Percentiles rank a stretch among this genome's conserved stretches.
These are phyloP conservation scores for Erebia ligea DNA, from an alignment of 2,888 invertebrate species.

Conservation along the genomic window DNA sequence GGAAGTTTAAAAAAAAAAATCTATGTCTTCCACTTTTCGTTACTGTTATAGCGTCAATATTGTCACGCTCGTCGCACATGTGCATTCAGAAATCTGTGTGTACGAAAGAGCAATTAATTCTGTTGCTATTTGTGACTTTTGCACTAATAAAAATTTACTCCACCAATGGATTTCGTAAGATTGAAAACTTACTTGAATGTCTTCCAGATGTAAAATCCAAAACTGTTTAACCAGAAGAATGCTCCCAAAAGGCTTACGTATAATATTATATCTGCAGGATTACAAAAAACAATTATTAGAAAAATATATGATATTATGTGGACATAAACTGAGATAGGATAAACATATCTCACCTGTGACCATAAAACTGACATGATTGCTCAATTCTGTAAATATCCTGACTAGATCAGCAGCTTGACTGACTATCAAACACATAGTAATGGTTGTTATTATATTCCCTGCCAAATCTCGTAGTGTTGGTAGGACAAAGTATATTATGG, in stretches of 20 bases:
- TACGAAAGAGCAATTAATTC: too few relatives aligned
- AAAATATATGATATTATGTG: background rate
- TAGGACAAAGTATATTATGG: conserved; percentile 91
- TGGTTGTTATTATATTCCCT: conserved; percentile 93
- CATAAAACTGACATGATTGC: conserved; percentile 91
- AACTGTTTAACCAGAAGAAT: conserved; percentile 93
- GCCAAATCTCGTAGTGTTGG: conserved; percentile 92
- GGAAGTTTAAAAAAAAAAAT: background rate
- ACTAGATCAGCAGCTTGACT: conserved; percentile 91
- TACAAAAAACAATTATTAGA: conserved; percentile 22
- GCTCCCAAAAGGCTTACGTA: conserved; percentile 90
- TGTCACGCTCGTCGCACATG: too few relatives aligned
- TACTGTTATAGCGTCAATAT: too few relatives aligned
- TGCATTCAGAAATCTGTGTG: too few relatives aligned
- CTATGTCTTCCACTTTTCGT: too few relatives aligned
- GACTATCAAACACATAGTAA: conserved; percentile 89
- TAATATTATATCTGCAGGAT: conserved; percentile 87
- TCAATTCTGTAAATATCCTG: conserved; percentile 90
- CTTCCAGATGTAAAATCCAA: conserved; percentile 94
- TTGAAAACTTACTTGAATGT: conserved; percentile 87
- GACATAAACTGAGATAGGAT: background rate
- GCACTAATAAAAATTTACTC: too few relatives aligned
- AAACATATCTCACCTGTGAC: conserved; percentile 85
- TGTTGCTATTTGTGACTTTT: too few relatives aligned
- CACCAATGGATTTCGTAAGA: too few relatives aligned